Evolutionary conservation across 2,797 vertebrate genomes (phyloP), one percentile per base, ranked within the genome.

Genomic region (Rhadinocentrus ornatus): DNA sequence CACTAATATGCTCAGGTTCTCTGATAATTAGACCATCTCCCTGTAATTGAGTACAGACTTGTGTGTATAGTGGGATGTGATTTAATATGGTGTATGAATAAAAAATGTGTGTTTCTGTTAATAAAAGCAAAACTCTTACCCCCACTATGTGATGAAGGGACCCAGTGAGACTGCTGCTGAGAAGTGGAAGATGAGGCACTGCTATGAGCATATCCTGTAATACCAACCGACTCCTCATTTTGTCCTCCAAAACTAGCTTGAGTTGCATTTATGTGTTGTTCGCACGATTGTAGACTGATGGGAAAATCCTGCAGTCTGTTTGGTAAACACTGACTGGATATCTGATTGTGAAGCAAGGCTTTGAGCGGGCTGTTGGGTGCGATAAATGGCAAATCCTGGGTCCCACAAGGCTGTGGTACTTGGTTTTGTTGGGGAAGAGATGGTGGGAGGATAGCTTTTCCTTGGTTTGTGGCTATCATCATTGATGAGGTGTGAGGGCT

Each of bases 131-230:
- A 59, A n/a, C 11, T n/a, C 9, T 86, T 61, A 92, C 91, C 86
- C 2, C 64, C 77, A 58, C 58, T 71, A 12, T 60, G 71, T 18
- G 76, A 63, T 12, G 86, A 57, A 5, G 73, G 61, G 0, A 32
- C 57, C 86, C 89, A 91, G 61, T 80, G 83, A 52, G 0, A 54
- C 53, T 79, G 87, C 62, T 78, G 75, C 66, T 80, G 83, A 64
- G 79, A 64, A 2, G 68, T 31, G 18, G 44, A 48, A n/a, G 80
- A 62, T 5, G 77, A 72, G 15, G 56, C 46, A 0, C n/a, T 71
- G 60, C 66, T 66, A 22, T 62, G 72, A 61, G 32, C 11, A 59
- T 62, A 66, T 46, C 69, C 71, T 50, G 56, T n/a, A 11, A 69
- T 52, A 2, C 32, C 54, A 53, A 65, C 20, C 0, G 79, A 62